phyloP scores from a whole-genome alignment of 2,113 vertebrate genomes.

The Notiomystis cincta region DNA sequence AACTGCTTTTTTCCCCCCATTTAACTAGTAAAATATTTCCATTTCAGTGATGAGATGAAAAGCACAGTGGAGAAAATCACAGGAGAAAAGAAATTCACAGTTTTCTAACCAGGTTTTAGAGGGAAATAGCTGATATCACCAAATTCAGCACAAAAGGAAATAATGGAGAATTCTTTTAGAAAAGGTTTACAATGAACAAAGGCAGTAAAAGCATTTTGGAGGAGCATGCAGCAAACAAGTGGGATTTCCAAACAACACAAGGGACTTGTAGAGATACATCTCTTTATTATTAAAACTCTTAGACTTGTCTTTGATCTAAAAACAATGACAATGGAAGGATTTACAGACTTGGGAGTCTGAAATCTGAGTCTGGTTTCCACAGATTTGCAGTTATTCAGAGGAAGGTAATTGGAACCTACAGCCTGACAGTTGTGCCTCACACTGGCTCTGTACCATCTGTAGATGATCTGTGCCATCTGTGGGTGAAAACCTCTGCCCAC shows the following conservation, averaged over 20 bases:
- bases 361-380: background rate
- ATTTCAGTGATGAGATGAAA: background rate
- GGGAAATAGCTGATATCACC: background rate
- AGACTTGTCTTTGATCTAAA: background rate
- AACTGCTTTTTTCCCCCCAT: background rate
- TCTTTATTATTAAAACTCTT: background rate
- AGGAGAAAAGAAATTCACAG: background rate
- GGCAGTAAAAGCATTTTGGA: background rate
- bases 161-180: background rate
- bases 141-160: background rate
- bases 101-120: background rate
- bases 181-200: background rate
- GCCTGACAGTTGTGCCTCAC: background rate
- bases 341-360: background rate
- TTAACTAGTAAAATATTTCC: constrained; percentile 15
- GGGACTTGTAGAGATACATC: background rate
- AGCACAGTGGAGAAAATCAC: background rate
- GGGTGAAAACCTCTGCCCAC: fast-evolving
- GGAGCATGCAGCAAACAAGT: background rate
- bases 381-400: background rate
- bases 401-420: background rate
- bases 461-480: background rate
- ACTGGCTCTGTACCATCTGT: background rate
- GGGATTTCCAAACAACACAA: background rate
- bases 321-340: background rate